Evolutionary conservation across 1,140 invertebrate genomes (phyloP).

Genomic region (Ganaspis sp.): DNA sequence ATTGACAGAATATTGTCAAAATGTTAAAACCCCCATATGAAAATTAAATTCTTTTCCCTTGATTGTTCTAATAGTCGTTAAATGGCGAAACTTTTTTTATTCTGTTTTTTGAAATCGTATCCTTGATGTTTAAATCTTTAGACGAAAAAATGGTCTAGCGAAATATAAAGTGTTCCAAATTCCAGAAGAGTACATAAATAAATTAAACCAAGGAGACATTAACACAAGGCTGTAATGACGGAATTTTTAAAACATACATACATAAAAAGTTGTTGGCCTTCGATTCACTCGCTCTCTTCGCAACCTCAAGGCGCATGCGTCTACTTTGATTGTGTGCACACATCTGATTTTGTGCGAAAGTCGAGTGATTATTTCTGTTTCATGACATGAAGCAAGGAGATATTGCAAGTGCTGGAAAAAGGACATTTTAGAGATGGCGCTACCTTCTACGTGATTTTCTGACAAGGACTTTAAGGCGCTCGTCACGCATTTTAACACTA

Average conservation of each 20-base stretch:
- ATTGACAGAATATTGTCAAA: no score
- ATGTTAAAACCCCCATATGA: no score
- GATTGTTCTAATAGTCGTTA: no score
- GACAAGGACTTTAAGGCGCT: not conserved
- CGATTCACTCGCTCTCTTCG: constrained; percentile 19
- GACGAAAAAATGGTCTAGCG: no score
- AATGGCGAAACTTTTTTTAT: no score
- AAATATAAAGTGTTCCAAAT: not conserved
- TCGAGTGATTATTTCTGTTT: not conserved
- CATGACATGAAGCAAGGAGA: not conserved
- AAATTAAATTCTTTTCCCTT: no score
- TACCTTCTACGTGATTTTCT: not conserved
- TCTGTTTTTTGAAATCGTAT: no score
- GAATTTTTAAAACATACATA: constrained; percentile 15
- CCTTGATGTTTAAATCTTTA: no score
- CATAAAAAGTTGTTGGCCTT: constrained; percentile 24
- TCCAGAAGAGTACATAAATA: not conserved
- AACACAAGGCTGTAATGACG: constrained; percentile 3
- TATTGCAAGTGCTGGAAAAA: not conserved
- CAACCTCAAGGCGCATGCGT: constrained; percentile 6
- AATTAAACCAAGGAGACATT: constrained; percentile 14
- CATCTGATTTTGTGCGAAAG: constrained; percentile 6
- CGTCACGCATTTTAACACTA: no score
- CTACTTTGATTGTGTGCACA: not conserved
- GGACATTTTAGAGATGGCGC: constrained; percentile 8